Conservation (phyloP, 2,113 vertebrate genomes). For the Mesoclemmys tuberculata region DNA sequence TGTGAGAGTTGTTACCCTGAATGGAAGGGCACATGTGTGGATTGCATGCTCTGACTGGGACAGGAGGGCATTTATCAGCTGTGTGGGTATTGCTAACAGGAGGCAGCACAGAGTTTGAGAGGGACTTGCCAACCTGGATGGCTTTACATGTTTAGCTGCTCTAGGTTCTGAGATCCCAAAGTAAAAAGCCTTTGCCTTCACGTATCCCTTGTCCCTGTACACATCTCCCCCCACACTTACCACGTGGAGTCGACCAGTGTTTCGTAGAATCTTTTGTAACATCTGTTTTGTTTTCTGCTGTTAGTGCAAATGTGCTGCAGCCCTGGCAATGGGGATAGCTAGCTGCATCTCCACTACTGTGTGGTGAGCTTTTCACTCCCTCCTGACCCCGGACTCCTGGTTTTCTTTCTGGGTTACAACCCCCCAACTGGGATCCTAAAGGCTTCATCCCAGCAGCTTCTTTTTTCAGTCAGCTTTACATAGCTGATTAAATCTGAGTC, state of each 20-base stretch:
- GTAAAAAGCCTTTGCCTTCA: constrained; percentile 65
- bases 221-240: constrained; percentile 60
- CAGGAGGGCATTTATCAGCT: not conserved
- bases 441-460: constrained; percentile 45
- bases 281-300: constrained; percentile 65
- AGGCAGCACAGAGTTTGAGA: not conserved
- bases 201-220: constrained; percentile 36
- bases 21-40: rapidly evolving
- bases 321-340: constrained; percentile 45
- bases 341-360: constrained; percentile 23
- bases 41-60: not conserved
- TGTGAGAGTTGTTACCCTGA: not conserved
- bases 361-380: constrained; percentile 36
- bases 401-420: constrained; percentile 26
- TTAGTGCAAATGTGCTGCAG: constrained; percentile 63
- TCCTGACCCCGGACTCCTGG: constrained; percentile 20
- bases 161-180: constrained; percentile 14
- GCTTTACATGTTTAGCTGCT: not conserved
- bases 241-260: constrained; percentile 61
- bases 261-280: constrained; percentile 72
- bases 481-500: constrained; percentile 47
- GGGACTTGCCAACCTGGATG: not conserved
- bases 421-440: not conserved
- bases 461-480: constrained; percentile 59
- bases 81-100: not conserved